Conservation (phyloP, 1,140 invertebrate species). For the Cydia splendana region DNA sequence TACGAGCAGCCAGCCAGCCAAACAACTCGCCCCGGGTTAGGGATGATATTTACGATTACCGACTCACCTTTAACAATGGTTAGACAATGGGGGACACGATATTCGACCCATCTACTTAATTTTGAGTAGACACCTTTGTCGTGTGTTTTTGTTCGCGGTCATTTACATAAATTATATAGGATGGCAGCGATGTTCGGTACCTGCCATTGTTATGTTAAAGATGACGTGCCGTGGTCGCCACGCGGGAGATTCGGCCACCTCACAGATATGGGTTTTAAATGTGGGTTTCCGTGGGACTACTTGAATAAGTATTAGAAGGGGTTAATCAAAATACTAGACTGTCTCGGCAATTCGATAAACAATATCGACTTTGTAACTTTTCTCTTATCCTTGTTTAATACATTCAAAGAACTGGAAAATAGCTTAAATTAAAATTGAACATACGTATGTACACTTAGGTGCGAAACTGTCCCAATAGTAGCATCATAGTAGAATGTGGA, state of each 20-base stretch:
- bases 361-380: no score
- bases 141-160: conserved; percentile 72
- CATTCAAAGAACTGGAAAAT: no score
- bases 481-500: no score
- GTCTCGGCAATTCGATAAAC: no score
- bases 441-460: not conserved
- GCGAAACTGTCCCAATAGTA: no score
- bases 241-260: conserved; percentile 55
- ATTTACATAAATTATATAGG: conserved; percentile 78
- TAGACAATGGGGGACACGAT: conserved; percentile 71
- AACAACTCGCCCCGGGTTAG: conserved; percentile 39
- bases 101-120: conserved; percentile 75
- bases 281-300: conserved; percentile 35
- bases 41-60: conserved; percentile 68
- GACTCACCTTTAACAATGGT: conserved; percentile 50
- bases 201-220: conserved; percentile 75
- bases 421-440: not conserved
- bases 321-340: not conserved
- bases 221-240: conserved; percentile 62
- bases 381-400: no score
- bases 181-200: conserved; percentile 59
- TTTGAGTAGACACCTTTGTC: conserved; percentile 78
- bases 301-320: conserved; percentile 29
- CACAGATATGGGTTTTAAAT: conserved; percentile 45
- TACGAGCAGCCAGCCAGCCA: not conserved